Evolutionary conservation across 2,797 vertebrate genomes (phyloP), one percentile per base, ranked within the genome.

Genomic region (Galaxias olidus): DNA sequence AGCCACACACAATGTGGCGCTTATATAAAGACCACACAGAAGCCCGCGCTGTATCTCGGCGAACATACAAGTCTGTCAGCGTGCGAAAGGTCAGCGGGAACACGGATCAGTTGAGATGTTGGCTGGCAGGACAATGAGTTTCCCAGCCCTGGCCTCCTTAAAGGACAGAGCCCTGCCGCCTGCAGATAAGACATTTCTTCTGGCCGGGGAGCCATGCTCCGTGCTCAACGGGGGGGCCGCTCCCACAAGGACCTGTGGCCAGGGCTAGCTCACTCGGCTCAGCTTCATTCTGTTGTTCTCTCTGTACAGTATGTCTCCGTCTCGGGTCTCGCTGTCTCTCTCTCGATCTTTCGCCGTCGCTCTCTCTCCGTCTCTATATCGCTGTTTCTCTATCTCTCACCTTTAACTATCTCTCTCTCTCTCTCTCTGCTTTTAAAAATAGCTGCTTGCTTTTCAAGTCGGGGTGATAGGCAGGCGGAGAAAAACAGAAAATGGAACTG

Each of bases 161-260:
- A 86, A 89, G 89, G 91, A 90, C 84, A 87, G 82, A 87, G 84
- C 87, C 86, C 90, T 90, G 89, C 85, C 78, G 83, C 83, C 67
- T 72, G 83, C 76, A 85, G 91, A 93, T 92, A 91, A 90, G 89
- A 86, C 85, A 81, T 88, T 87, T 90, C 87, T 89, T 90, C 87
- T 84, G 61, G 73, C 81, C 81, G 71, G 82, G 82, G 79, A 65
- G 59, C 75, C 77, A 71, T 73, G 78, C 81, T 82, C 70, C 80
- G 71, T 71, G 83, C 85, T 79, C 86, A 81, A 82, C 59, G 77
- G 86, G 87, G 83, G 88, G 69, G 88, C 3, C 30, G 30, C 87
- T 89, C 85, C 84, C 84, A 87, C 68, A 80, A 88, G 85, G 86
- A 83, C 79, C 78, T 84, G 80, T 79, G 83, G 82, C 56, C 74